Percentiles rank a stretch among this genome's conserved stretches.
These are phyloP conservation scores for Pampusana beccarii DNA, from an alignment of 2,113 vertebrate species.

Conservation along the genomic window DNA sequence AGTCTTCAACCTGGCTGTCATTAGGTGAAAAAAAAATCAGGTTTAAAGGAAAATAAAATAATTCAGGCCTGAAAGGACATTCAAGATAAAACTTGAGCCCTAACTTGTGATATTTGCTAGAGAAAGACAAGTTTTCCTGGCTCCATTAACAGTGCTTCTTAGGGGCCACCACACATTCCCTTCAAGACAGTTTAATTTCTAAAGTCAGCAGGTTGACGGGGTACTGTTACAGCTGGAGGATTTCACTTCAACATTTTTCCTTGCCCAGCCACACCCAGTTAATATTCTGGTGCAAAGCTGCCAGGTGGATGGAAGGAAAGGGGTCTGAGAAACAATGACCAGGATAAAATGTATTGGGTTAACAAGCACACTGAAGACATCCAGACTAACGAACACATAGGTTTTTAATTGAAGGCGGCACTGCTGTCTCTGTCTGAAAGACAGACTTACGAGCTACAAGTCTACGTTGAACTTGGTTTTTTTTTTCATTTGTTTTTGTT, in stretches of 20 bases:
- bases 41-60: constrained; percentile 33
- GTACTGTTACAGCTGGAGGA: not conserved
- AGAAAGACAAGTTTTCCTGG: not conserved
- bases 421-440: not conserved
- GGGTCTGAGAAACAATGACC: not conserved
- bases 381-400: not conserved
- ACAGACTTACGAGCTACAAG: not conserved
- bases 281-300: not conserved
- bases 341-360: not conserved
- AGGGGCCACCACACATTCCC: not conserved
- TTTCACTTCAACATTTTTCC: not conserved
- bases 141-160: not conserved
- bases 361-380: not conserved
- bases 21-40: not conserved
- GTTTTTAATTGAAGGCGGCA: not conserved
- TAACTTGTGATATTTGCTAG: not conserved
- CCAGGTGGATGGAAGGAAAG: not conserved
- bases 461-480: not conserved
- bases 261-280: not conserved
- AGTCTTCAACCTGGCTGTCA: not conserved
- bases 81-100: not conserved
- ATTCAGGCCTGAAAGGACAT: constrained; percentile 9
- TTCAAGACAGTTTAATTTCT: not conserved
- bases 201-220: not conserved
- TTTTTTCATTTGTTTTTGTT: not conserved